Evolutionary conservation across 2,797 vertebrate genomes (phyloP).

Genomic region (Liparis tanakae): DNA sequence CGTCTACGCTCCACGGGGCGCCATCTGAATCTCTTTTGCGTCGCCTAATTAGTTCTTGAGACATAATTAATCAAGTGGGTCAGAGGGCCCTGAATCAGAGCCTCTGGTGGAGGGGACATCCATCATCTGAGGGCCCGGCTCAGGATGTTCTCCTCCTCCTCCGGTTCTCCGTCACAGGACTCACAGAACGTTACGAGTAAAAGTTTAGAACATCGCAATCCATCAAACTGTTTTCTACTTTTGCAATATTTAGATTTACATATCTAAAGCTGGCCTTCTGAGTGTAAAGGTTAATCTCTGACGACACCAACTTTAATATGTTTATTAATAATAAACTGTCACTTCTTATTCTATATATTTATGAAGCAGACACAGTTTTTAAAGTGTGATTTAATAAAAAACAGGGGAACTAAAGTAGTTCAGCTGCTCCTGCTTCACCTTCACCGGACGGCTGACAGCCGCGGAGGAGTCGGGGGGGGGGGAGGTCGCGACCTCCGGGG

Average conservation of each 20-base stretch:
- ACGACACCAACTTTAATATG: background rate
- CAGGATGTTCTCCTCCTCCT: background rate
- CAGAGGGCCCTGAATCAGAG: background rate
- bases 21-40: background rate
- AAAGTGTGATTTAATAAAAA: too few species aligned
- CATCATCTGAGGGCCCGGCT: background rate
- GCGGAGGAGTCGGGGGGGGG: slow-evolving; percentile 59
- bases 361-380: too few species aligned
- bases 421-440: slow-evolving; percentile 62
- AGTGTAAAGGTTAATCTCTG: background rate
- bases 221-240: too few species aligned
- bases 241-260: background rate
- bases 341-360: background rate
- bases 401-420: slow-evolving; percentile 2
- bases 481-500: slow-evolving; percentile 70
- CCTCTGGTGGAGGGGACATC: background rate
- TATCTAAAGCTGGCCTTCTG: background rate
- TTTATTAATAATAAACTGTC: background rate
- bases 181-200: too few species aligned
- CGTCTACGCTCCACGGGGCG: background rate
- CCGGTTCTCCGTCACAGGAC: background rate
- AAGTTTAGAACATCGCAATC: background rate
- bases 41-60: slow-evolving; percentile 4
- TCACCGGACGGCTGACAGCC: slow-evolving; percentile 65
- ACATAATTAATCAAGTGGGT: slow-evolving; percentile 20